Conservation (phyloP, 2,888 invertebrate genomes). For the Mechanitis messenoides region DNA sequence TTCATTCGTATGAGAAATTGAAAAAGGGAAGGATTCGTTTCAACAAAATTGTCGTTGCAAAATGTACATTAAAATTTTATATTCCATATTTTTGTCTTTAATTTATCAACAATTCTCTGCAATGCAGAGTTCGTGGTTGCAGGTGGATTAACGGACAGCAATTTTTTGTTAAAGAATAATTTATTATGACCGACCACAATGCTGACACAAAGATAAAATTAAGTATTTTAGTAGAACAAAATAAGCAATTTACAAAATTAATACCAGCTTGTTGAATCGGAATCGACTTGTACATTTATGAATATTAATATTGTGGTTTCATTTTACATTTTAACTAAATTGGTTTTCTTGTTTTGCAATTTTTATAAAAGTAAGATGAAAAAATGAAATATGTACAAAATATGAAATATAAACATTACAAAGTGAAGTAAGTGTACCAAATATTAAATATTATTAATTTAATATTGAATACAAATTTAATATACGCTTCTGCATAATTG, state of each 20-base stretch:
- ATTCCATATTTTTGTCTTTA: constrained; percentile 22
- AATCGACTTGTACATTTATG: background rate
- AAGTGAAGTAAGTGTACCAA: too few species aligned
- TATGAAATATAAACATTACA: too few species aligned
- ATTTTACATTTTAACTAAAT: background rate
- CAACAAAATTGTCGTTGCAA: background rate
- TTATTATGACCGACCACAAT: constrained; percentile 23
- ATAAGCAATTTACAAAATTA: constrained; percentile 1
- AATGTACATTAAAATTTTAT: constrained; percentile 6
- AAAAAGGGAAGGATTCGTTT: too few species aligned
- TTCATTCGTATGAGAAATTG: too few species aligned
- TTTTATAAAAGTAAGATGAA: too few species aligned
- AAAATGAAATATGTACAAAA: too few species aligned
- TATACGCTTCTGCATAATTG: too few species aligned
- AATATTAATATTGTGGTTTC: background rate
- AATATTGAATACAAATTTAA: too few species aligned
- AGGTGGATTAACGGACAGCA: constrained; percentile 25
- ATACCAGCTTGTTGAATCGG: background rate
- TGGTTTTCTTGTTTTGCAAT: too few species aligned
- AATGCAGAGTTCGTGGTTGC: constrained; percentile 26
- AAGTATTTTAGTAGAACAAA: constrained; percentile 5
- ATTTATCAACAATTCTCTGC: constrained; percentile 22
- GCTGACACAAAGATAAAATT: constrained; percentile 21
- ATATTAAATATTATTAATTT: too few species aligned
- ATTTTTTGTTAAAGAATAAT: constrained; percentile 25